phyloP scores from a whole-genome alignment of 2,888 invertebrate genomes.

The Thelaira solivaga region DNA sequence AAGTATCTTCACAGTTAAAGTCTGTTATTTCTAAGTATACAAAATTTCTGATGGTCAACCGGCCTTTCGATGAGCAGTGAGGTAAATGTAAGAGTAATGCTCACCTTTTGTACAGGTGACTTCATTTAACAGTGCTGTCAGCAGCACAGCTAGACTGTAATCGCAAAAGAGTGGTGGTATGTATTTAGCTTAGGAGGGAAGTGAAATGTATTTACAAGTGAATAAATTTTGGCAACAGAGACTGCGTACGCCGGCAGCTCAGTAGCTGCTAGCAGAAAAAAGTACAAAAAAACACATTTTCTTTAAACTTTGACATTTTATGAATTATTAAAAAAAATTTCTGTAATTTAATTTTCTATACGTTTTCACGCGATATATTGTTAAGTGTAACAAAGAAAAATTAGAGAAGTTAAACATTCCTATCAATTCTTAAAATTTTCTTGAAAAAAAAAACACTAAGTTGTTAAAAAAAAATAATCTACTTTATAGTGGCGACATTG shows the following conservation, averaged over 20 bases:
- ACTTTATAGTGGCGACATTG: conserved; percentile 35
- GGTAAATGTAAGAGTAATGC: too few relatives aligned
- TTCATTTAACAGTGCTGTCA: too few relatives aligned
- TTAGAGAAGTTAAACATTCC: neutral
- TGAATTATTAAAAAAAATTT: neutral
- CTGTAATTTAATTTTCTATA: too few relatives aligned
- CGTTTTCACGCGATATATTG: too few relatives aligned
- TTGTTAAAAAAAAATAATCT: conserved; percentile 4
- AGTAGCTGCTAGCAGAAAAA: conserved; percentile 16
- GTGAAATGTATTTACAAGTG: conserved; percentile 37
- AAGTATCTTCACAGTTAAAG: too few relatives aligned
- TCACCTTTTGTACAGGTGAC: too few relatives aligned
- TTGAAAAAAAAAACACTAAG: conserved; percentile 2
- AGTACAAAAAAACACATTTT: conserved; percentile 66
- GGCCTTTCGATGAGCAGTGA: too few relatives aligned
- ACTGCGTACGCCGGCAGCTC: conserved; percentile 44
- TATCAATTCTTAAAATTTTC: conserved; percentile 12
- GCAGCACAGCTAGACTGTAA: neutral
- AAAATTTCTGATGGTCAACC: too few relatives aligned
- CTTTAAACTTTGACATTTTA: conserved; percentile 59
- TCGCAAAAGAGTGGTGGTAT: neutral
- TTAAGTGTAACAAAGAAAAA: too few relatives aligned
- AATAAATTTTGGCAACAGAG: conserved; percentile 41
- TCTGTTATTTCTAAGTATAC: too few relatives aligned
- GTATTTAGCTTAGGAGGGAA: neutral